Evolutionary conservation across 2,888 invertebrate genomes (phyloP), one percentile per base, ranked within the genome.

Genomic region (Iphiclides podalirius): DNA sequence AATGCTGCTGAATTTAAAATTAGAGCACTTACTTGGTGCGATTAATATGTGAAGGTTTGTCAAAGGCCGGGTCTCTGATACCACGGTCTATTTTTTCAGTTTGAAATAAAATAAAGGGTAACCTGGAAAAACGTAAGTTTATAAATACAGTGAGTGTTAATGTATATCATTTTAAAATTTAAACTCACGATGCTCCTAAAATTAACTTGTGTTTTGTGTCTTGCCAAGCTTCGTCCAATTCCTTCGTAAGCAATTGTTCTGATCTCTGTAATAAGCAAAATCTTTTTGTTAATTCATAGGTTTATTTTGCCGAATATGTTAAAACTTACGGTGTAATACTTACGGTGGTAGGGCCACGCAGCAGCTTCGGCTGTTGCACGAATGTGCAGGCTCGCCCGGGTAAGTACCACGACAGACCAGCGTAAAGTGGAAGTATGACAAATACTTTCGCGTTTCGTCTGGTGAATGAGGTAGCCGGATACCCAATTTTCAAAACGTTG

Each of bases 31-130:
- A 84, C 86, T 71, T 85, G 13, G 71, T 61, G 49, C 86, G 67
- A 31, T 58, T 46, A 1, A 72, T 57, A 45, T 63, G 53, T 0
- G 60, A 46, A 13, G 83, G 83, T 44, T 74, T 82, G 26, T 85
- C 85, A 51, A 88, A 83, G 1, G 79, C 75, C 0, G 83, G 76
- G 47, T 88, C 88, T 52, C 52, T 71, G 16, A 87, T 78, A 31
- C 72, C 79, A 26, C 75, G 74, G 48, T 88, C 85, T 43, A 88
- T 75, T 64, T 70, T 79, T 31, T 70, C 87, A 2, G 82, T 82
- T 52, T 84, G 84, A 58, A 88, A 88, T 42, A 88, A 65, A 51
- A 88, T 86, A 47, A 88, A 88, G 1, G 87, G 87, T 40, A 84
- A 66, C 31, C 88, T 88, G 69, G 44, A 77, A 72, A 46, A 35